Percentiles rank a stretch among this genome's conserved stretches.
Evolutionary conservation across 2,113 vertebrate genomes (phyloP).

Genomic region (Salvelinus namaycush): DNA sequence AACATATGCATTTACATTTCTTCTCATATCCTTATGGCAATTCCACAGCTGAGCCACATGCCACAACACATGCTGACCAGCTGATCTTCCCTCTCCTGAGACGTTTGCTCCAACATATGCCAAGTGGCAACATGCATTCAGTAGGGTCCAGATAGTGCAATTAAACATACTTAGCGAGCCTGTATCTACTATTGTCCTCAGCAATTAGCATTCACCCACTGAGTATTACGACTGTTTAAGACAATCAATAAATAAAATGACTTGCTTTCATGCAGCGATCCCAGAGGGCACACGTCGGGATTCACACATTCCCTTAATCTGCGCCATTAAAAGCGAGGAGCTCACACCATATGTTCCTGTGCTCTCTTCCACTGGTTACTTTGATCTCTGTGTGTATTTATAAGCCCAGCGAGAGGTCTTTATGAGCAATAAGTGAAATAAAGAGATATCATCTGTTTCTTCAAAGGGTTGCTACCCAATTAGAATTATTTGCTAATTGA

Average conservation of each 20-base stretch:
- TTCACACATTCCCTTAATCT: conserved; percentile 9
- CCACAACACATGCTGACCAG: neutral
- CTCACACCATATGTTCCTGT: conserved; percentile 18
- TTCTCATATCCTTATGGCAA: neutral
- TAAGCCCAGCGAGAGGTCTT: conserved; percentile 45
- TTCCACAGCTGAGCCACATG: neutral
- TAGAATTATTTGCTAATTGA: conserved; percentile 48
- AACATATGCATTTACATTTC: neutral
- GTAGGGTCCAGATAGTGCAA: neutral
- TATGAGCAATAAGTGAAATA: conserved; percentile 51
- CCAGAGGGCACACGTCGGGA: conserved; percentile 1
- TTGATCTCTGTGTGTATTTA: conserved; percentile 38
- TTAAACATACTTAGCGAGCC: neutral
- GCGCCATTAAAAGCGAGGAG: conserved; percentile 22
- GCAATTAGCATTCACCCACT: neutral
- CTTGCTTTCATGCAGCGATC: neutral
- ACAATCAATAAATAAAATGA: conserved; percentile 13
- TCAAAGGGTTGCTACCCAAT: conserved; percentile 61
- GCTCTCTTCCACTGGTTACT: conserved; percentile 7
- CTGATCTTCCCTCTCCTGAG: neutral
- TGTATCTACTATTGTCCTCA: neutral
- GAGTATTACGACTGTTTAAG: conserved; percentile 1
- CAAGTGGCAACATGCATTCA: neutral
- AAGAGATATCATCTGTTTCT: conserved; percentile 58
- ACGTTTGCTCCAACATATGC: neutral